Conservation (phyloP, 53 echinoderm and acorn worm species). For the Patiria pectinifera region DNA sequence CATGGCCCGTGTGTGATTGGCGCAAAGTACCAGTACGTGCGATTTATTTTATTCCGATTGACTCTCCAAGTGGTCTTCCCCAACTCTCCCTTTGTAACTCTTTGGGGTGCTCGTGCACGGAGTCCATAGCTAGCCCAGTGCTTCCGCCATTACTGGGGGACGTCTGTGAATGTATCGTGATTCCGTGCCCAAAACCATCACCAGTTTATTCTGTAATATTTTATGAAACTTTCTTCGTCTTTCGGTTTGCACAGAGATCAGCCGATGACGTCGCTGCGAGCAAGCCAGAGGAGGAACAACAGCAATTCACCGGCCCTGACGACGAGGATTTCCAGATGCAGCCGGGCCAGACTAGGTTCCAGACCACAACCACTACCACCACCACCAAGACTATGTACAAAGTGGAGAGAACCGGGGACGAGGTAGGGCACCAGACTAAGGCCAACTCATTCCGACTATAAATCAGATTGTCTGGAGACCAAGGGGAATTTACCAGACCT, state of each 20-base stretch:
- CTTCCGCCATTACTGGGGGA: too few species aligned
- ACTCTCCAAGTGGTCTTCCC: too few species aligned
- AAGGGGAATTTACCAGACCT: not conserved
- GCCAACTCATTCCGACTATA: not conserved
- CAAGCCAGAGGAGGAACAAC: slow-evolving; percentile 49
- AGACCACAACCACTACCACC: slow-evolving; percentile 92
- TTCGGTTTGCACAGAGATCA: slow-evolving; percentile 55
- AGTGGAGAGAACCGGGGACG: slow-evolving; percentile 74
- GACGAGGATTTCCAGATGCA: slow-evolving; percentile 33
- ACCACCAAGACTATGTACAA: slow-evolving; percentile 91
- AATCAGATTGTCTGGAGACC: not conserved
- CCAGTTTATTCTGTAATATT: not conserved
- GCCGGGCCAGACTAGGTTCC: slow-evolving; percentile 66
- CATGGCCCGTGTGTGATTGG: too few species aligned
- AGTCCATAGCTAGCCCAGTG: too few species aligned
- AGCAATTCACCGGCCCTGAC: slow-evolving; percentile 47
- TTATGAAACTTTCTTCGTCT: not conserved
- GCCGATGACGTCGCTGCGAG: slow-evolving; percentile 70
- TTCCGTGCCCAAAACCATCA: not conserved
- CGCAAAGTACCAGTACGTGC: too few species aligned
- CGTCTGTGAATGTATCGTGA: too few species aligned
- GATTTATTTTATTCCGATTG: too few species aligned
- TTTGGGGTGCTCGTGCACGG: too few species aligned
- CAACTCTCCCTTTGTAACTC: too few species aligned
- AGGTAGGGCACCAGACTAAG: slow-evolving; percentile 57